phyloP scores from a whole-genome alignment of 2,797 vertebrate species.

The Aplochiton taeniatus region DNA sequence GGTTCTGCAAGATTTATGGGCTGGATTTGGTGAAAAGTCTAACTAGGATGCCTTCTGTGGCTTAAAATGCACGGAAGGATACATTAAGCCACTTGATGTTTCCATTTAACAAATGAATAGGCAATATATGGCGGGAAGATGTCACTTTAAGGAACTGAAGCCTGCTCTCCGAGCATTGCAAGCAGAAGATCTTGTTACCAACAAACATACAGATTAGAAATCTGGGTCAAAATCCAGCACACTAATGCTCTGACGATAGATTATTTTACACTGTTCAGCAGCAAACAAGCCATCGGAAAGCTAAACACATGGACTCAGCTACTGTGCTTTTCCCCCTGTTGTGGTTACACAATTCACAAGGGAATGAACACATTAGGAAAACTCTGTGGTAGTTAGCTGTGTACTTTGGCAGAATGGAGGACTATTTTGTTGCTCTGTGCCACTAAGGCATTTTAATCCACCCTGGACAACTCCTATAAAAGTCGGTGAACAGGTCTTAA shows the following conservation, averaged over 20 bases:
- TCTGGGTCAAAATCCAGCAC: slow-evolving; percentile 10
- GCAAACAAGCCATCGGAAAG: background rate
- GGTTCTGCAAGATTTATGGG: no score
- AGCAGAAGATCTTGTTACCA: background rate
- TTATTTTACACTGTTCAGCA: background rate
- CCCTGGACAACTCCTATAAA: slow-evolving; percentile 1
- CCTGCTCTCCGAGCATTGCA: no score
- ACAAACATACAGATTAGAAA: slow-evolving; percentile 4
- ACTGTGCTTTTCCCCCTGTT: background rate
- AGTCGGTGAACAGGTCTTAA: background rate
- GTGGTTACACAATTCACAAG: background rate
- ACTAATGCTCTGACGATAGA: background rate
- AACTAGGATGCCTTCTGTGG: no score
- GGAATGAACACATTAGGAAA: slow-evolving; percentile 10
- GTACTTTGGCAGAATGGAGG: background rate
- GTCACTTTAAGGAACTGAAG: no score
- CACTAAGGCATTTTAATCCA: slow-evolving; percentile 7
- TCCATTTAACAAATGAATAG: no score
- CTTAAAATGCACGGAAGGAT: no score
- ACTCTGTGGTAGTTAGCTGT: background rate
- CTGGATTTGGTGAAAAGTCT: no score
- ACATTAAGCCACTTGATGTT: no score
- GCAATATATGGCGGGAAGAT: no score
- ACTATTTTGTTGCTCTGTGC: background rate
- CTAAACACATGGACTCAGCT: background rate